Base-by-base conservation (phyloP, 2,888 invertebrate genomes). In the Agelastica alni region DNA sequence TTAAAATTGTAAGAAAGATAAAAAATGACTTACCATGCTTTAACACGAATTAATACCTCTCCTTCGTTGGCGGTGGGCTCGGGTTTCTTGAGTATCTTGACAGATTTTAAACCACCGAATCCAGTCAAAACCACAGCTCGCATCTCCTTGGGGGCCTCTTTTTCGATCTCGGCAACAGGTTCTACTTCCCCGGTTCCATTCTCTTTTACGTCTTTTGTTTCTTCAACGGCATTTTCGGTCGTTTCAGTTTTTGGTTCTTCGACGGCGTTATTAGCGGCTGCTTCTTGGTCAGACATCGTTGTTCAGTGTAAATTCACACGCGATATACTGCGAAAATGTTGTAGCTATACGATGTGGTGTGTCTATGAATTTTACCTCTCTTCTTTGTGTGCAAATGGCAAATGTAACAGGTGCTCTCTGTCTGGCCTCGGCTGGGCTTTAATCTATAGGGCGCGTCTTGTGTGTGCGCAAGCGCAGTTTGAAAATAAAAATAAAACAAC, bases 71-170 rank as follows among this genome's bases (percentile, higher is more conserved):
- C 74, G 64, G 84, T 78, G 31, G 90, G 89, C 74, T 91, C 90
- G 17, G 89, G 88, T 73, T 88, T 89, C 77, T 87, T 89, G 70
- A 87, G 82, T 63, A 90, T 86, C 79, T 92, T 92, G 66, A 93
- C 87, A 73, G 88, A 86, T 77, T 92, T 92, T 59, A 91, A 81
- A 34, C 92, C 92, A 31, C 93, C 93, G 78, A 91, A 93, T 69
- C 90, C 89, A 63, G 88, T 89, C 66, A 93, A 83, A 60, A 91
- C 88, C 67, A 93, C 86, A 51, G 90, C 89, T 72, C 89, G 83
- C 91, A 92, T 91, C 79, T 91, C 89, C 77, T 90, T 89, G 63
- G 86, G 86, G 64, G 85, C 83, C 45, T 68, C 68, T 45, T 67
- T 63, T 44, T 62, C 64, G 48, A 66, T 71, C 59, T 73, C 72